phyloP scores from a whole-genome alignment of 2,888 invertebrate species.

The Cotesia congregata region DNA sequence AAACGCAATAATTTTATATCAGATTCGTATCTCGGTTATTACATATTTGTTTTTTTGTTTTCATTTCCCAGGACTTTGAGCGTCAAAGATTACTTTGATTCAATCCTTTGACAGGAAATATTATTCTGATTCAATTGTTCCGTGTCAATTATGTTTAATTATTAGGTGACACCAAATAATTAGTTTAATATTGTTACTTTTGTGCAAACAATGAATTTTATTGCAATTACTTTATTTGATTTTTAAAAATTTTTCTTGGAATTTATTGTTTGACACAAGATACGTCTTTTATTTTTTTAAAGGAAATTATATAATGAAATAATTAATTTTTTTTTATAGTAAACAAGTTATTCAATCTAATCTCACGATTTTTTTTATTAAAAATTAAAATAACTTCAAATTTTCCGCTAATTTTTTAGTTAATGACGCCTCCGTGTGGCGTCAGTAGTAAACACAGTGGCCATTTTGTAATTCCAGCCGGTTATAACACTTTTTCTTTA shows the following conservation, averaged over 20 bases:
- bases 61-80: background rate
- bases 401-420: background rate
- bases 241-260: background rate
- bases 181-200: background rate
- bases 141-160: background rate
- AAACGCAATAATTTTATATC: background rate
- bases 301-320: too few species aligned
- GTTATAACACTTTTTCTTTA: too few species aligned
- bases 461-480: too few species aligned
- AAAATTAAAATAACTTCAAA: background rate
- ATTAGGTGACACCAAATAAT: slow-evolving; percentile 4
- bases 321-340: too few species aligned
- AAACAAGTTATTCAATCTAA: too few species aligned
- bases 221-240: background rate
- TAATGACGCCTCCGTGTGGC: background rate
- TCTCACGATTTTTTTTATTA: too few species aligned
- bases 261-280: too few species aligned
- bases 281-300: too few species aligned
- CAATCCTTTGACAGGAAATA: background rate
- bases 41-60: background rate
- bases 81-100: background rate
- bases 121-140: background rate
- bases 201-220: background rate
- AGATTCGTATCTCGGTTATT: background rate
- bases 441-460: background rate